These are phyloP conservation scores for Spea multiplicata DNA, from an alignment of 2,113 vertebrate genomes.

Conservation along the genomic window DNA sequence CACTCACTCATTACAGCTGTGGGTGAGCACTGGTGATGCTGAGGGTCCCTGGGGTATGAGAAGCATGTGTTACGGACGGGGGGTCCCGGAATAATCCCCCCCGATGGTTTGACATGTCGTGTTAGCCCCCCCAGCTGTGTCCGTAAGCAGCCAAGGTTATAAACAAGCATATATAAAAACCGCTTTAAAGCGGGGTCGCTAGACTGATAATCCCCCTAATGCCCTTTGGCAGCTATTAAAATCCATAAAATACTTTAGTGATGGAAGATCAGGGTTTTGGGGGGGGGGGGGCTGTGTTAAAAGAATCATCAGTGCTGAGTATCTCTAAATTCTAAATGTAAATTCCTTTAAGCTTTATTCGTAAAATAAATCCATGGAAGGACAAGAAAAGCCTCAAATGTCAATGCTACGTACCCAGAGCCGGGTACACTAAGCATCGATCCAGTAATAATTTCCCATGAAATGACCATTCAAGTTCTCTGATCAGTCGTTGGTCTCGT, in stretches of 20 bases:
- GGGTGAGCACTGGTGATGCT: not conserved
- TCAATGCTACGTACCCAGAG: no score
- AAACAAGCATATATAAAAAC: constrained; percentile 33
- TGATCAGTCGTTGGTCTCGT: no score
- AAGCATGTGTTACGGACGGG: constrained; percentile 16
- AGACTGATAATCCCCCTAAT: constrained; percentile 21
- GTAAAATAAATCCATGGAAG: no score
- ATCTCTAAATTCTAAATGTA: not conserved
- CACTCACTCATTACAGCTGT: constrained; percentile 29
- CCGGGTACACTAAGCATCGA: no score
- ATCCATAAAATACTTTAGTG: constrained; percentile 3
- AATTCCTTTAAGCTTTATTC: no score
- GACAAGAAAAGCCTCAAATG: no score
- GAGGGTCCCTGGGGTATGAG: constrained; percentile 20
- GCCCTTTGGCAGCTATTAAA: constrained; percentile 37
- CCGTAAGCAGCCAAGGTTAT: constrained; percentile 10
- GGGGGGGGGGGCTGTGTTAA: not conserved
- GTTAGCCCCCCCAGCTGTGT: constrained; percentile 29
- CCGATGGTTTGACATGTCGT: constrained; percentile 22
- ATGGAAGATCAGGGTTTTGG: not conserved
- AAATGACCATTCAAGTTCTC: no score
- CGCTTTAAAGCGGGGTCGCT: constrained; percentile 26
- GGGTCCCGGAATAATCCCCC: constrained; percentile 12
- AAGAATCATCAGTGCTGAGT: not conserved
- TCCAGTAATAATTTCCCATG: no score